phyloP scores from a whole-genome alignment of 2,888 invertebrate genomes.

The Trachelus iudaicus region DNA sequence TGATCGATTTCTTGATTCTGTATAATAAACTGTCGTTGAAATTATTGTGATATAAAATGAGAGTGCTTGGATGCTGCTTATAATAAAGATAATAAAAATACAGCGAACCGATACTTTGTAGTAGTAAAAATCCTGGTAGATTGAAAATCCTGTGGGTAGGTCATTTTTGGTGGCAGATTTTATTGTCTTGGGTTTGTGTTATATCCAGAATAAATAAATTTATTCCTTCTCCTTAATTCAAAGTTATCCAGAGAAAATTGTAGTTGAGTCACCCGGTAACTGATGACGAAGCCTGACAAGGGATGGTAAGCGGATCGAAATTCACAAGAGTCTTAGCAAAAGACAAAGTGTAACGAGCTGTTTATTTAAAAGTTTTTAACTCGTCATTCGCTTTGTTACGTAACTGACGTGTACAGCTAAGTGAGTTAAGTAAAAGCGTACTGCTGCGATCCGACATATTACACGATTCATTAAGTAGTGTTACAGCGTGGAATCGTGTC shows the following conservation, averaged over 20 bases:
- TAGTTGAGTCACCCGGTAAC: background rate
- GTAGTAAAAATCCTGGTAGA: background rate
- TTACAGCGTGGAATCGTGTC: background rate
- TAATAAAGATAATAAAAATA: background rate
- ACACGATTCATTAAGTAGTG: background rate
- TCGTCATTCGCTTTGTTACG: background rate
- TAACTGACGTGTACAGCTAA: background rate
- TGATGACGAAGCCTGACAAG: background rate
- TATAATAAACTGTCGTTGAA: background rate
- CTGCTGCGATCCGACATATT: background rate
- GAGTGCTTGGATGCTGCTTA: background rate
- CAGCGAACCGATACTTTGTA: background rate
- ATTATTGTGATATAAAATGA: background rate
- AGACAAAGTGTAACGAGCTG: background rate
- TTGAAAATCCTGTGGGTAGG: background rate
- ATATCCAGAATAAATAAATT: background rate
- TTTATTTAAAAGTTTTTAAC: background rate
- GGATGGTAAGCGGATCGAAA: background rate
- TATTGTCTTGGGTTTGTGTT: background rate
- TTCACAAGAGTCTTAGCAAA: background rate
- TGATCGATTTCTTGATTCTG: background rate
- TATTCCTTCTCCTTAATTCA: background rate
- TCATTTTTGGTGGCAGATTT: background rate
- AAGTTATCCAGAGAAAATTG: background rate
- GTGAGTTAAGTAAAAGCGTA: background rate